phyloP scores from a whole-genome alignment of 2,113 vertebrate genomes.

The Chlorodrepanis virens region DNA sequence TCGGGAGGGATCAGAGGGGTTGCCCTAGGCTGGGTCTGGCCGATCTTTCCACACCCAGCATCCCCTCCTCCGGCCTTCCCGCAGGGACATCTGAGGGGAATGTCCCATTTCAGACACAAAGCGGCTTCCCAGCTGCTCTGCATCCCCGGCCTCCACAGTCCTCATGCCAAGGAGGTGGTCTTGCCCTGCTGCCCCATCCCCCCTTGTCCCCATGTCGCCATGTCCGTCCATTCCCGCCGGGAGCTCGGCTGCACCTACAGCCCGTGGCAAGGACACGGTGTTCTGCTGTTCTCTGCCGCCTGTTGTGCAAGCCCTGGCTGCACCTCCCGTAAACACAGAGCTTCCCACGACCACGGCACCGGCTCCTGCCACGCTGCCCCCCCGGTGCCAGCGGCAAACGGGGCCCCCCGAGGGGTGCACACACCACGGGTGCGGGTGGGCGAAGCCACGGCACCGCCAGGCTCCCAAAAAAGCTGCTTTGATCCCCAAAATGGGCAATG shows the following conservation, averaged over 20 bases:
- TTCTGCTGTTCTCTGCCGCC: not conserved
- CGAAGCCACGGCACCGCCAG: accelerated
- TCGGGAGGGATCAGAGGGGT: not conserved
- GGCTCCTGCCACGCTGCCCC: not conserved
- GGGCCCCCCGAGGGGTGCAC: not conserved
- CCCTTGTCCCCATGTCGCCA: accelerated
- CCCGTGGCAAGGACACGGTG: not conserved
- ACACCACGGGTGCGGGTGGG: accelerated
- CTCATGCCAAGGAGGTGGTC: not conserved
- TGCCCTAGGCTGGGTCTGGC: accelerated
- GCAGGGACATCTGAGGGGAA: accelerated
- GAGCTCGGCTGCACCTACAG: conserved; percentile 1
- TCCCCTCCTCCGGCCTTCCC: accelerated
- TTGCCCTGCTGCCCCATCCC: not conserved
- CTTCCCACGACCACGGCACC: not conserved
- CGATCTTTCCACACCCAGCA: not conserved
- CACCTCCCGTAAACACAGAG: not conserved
- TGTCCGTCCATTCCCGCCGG: not conserved
- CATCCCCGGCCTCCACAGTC: not conserved
- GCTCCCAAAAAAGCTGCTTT: not conserved
- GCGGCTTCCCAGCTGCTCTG: not conserved
- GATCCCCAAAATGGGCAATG: accelerated
- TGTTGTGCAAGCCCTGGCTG: conserved; percentile 51
- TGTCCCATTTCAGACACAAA: not conserved
- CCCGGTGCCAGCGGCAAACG: not conserved